A percentile compares a stretch with the other conserved stretches of the same genome.
Evolutionary conservation across 1,140 invertebrate species (phyloP).

Genomic region (Rhopalosiphum padi): DNA sequence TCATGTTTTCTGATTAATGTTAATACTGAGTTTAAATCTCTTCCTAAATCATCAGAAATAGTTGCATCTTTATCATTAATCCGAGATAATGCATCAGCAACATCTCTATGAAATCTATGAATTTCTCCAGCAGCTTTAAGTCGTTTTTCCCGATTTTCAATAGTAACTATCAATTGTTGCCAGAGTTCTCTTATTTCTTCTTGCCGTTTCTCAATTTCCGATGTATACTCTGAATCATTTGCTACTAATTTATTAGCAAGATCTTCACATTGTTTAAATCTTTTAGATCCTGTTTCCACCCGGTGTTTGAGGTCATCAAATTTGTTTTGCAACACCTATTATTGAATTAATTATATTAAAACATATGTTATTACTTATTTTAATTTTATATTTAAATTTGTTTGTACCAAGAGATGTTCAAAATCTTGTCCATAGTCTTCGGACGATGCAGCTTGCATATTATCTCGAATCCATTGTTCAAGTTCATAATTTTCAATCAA

Average conservation of each 20-base stretch:
- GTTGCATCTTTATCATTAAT: slow-evolving; percentile 88
- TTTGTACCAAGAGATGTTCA: slow-evolving; percentile 84
- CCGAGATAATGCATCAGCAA: slow-evolving; percentile 87
- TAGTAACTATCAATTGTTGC: slow-evolving; percentile 85
- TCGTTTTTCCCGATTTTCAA: slow-evolving; percentile 84
- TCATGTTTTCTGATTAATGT: slow-evolving; percentile 84
- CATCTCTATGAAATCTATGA: slow-evolving; percentile 95
- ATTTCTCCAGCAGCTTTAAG: slow-evolving; percentile 93
- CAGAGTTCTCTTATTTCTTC: slow-evolving; percentile 83
- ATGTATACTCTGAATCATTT: slow-evolving; percentile 86
- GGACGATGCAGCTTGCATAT: slow-evolving; percentile 85
- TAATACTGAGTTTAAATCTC: slow-evolving; percentile 87
- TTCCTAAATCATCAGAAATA: slow-evolving; percentile 83
- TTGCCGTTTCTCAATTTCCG: slow-evolving; percentile 86
- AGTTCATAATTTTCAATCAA: slow-evolving; percentile 89
- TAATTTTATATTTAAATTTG: slow-evolving; percentile 58
- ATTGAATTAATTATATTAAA: slow-evolving; percentile 59
- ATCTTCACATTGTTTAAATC: slow-evolving; percentile 92
- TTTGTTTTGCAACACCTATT: slow-evolving; percentile 83
- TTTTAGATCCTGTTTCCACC: slow-evolving; percentile 88
- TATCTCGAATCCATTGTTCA: slow-evolving; percentile 93
- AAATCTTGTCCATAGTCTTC: slow-evolving; percentile 98
- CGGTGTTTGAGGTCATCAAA: slow-evolving; percentile 95
- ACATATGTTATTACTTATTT: background rate
- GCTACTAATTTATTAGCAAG: slow-evolving; percentile 88